Percentiles rank a stretch among this genome's conserved stretches.
Conservation (phyloP, 2,797 vertebrate species). For the Heliangelus exortis region DNA sequence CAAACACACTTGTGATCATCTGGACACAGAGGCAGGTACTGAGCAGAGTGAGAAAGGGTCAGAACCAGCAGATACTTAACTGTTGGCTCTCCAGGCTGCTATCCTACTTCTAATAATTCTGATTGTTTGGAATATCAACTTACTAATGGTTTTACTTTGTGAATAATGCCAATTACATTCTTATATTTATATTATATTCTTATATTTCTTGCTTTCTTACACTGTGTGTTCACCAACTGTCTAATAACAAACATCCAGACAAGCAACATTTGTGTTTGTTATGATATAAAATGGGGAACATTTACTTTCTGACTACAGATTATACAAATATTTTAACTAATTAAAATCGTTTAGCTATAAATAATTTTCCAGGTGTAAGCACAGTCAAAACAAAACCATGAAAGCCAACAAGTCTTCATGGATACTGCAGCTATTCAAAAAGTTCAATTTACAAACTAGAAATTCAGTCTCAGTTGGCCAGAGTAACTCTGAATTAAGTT, state of each 20-base stretch:
- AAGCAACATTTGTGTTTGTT: not conserved
- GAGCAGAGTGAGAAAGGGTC: not conserved
- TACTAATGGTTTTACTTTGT: not conserved
- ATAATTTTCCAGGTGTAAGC: not conserved
- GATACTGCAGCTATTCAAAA: not conserved
- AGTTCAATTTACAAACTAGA: not conserved
- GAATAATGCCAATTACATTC: not conserved
- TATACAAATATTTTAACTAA: not conserved
- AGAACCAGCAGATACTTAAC: not conserved
- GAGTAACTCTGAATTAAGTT: not conserved
- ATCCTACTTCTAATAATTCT: not conserved
- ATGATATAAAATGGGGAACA: not conserved
- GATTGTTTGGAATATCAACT: not conserved
- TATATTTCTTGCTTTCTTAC: not conserved
- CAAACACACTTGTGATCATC: not conserved
- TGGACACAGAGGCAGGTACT: accelerated
- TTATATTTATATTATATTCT: not conserved
- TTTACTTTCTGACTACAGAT: not conserved
- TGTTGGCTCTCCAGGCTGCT: not conserved
- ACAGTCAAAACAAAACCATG: not conserved
- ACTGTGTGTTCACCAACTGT: not conserved
- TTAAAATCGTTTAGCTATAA: not conserved
- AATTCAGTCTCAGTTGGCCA: not conserved
- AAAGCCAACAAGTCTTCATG: not conserved
- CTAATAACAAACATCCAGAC: not conserved